phyloP scores from a whole-genome alignment of 1,140 invertebrate species.

The Pseudomyrmex cubaensis region DNA sequence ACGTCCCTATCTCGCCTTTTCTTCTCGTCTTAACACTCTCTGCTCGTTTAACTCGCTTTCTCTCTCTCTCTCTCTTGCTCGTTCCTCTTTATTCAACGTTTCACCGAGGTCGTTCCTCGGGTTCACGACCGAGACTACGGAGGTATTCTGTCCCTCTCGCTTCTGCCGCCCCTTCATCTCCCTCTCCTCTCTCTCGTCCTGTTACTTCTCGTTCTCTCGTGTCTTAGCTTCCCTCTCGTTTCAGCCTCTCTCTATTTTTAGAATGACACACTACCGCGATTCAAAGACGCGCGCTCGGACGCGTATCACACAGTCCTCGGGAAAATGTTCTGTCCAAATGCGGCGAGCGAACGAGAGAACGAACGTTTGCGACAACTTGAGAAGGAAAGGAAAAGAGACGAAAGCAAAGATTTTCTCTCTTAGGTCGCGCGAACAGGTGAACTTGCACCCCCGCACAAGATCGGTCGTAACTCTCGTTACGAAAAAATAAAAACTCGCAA shows the following conservation, averaged over 20 bases:
- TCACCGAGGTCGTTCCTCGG: constrained; percentile 76
- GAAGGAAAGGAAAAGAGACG: neutral
- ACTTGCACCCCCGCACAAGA: constrained; percentile 8
- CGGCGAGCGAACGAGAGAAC: constrained; percentile 66
- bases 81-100: constrained; percentile 59
- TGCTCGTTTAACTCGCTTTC: constrained; percentile 37
- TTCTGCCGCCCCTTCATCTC: constrained; percentile 5
- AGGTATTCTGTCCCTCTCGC: constrained; percentile 22
- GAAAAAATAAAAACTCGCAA: neutral
- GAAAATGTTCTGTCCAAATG: constrained; percentile 78
- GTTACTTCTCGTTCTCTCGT: constrained; percentile 23
- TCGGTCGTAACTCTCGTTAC: constrained; percentile 14
- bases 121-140: constrained; percentile 80
- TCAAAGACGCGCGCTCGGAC: constrained; percentile 76
- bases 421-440: constrained; percentile 29
- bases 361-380: constrained; percentile 33
- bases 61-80: constrained; percentile 6
- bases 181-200: constrained; percentile 13
- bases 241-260: constrained; percentile 83
- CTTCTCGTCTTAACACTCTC: constrained; percentile 20
- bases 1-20: neutral
- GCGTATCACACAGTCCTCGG: constrained; percentile 56
- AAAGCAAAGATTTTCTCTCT: constrained; percentile 18
- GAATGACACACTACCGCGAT: constrained; percentile 84
- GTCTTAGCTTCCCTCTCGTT: constrained; percentile 66